Base-by-base conservation (phyloP, 2,113 vertebrate genomes). In the Tachuris rubrigastra region DNA sequence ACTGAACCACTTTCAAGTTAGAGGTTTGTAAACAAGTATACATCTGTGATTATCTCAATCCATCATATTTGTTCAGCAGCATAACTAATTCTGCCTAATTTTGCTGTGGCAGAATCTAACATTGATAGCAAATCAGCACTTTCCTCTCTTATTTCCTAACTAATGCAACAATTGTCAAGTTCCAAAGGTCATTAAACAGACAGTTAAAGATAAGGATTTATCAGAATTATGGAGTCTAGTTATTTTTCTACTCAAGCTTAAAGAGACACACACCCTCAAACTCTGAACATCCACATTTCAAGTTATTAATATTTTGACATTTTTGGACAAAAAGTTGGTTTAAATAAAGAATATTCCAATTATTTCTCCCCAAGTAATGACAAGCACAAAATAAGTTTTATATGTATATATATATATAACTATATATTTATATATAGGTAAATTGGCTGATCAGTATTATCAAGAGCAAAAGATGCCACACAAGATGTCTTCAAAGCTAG, bases 181-280 rank as follows among this genome's bases (percentile, higher is more conserved):
- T 95, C 68, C 91, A 95, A 87, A 93, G 85, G 82, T 86, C 82
- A 95, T 27, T 66, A 90, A 87, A 67, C 58, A 80, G 55, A 82
- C 0, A 1, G 35, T 47, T 85, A 90, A 62, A 91, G 53, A 85
- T 2, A 92, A 46, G 44, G 44, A 21, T 46, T 46, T 46, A 46
- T 46, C 44, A 46, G 44, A 46, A 46, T 46, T 46, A 46, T 46
- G 19, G 44, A 46, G 44, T 46, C 44, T 46, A 46, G 44, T 46
- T 76, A 66, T 58, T 41, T 27, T 69, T 28, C 83, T 86, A 50
- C 55, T 90, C 46, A 77, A 74, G 18, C 37, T 79, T 91, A 53
- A 87, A 85, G 87, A 89, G 23, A 28, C 41, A 80, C 33, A 62
- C 4, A 53, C 8, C 8, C 18, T 85, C 53, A 65, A 88, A 90